Evolutionary conservation across 2,797 vertebrate species (phyloP).

Genomic region (Pantherophis alleghaniensis): DNA sequence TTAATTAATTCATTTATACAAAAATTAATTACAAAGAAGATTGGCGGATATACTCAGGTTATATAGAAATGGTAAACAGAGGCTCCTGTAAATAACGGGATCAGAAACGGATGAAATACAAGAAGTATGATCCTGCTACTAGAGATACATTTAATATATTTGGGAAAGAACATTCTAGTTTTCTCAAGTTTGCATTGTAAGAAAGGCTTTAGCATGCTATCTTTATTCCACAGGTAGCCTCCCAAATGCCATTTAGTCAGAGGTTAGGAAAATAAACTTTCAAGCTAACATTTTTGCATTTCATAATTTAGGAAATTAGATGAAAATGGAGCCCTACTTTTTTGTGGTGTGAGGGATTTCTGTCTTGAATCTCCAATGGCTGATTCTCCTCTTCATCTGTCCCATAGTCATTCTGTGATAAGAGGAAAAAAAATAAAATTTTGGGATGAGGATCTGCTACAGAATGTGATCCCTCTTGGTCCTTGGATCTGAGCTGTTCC

Average conservation of each 20-base stretch:
- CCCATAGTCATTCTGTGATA: conserved; percentile 13
- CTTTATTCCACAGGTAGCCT: not conserved
- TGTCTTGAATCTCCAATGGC: not conserved
- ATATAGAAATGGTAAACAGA: not conserved
- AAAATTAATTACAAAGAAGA: not conserved
- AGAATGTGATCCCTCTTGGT: not conserved
- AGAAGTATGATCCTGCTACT: not conserved
- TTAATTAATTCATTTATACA: too few relatives aligned
- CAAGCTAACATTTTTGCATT: not conserved
- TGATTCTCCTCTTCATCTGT: conserved; percentile 1
- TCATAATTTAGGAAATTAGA: not conserved
- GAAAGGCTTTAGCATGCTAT: not conserved
- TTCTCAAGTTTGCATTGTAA: not conserved
- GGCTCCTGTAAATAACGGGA: not conserved
- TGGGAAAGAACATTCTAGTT: not conserved
- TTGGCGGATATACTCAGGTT: not conserved
- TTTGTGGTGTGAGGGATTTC: conserved; percentile 52
- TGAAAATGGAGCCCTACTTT: not conserved
- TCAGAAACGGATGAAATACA: not conserved
- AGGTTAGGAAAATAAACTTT: not conserved
- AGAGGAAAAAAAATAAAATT: not conserved
- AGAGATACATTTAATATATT: not conserved
- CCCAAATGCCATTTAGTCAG: not conserved
- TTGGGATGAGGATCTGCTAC: not conserved
- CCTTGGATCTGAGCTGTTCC: not conserved